Evolutionary conservation across 2,888 invertebrate species (phyloP), one percentile per base, ranked within the genome.

Genomic region (Caenorhabditis sp.): DNA sequence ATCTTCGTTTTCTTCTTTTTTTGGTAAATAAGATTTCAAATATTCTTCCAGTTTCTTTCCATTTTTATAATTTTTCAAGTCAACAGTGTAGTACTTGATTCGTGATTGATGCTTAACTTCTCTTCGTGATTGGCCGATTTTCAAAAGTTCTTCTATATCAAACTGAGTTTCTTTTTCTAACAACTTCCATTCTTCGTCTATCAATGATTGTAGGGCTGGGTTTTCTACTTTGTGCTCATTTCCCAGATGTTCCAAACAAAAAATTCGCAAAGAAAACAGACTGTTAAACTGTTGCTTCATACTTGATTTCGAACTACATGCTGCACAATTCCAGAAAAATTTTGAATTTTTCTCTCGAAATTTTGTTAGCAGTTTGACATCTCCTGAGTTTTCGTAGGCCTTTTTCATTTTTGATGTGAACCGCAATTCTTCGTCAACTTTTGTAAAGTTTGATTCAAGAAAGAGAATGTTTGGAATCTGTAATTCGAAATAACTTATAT

Each of bases 1-100:
- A 12, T n/a, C 50, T 10, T 36, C 36, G 8, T 19, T 26, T 19
- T 53, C 17, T n/a, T 19, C 59, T n/a, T 24, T 31, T 19, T 55
- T 55, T 24, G 19, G 8, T n/a, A 3, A 51, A 51, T n/a, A 17
- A 14, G 12, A 58, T 24, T 57, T 49, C 24, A 66, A 10, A 0
- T 53, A 19, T 3, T 23, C n/a, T 37, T 51, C 3, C 19, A 69
- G 58, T 1, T 65, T 23, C 12, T 51, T n/a, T 3, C 70, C 66
- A n/a, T 66, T 70, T 5, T 62, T 36, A 49, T 66, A 1, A 6
- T 0, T 43, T 19, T 53, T 14, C 43, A 62, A 51, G 14, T 66
- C 50, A 0, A 66, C 0, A 1, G 66, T 66, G 27, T 70, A 71
- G 23, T 63, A 71, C 10, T 59, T 64, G 0, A 6, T 0, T 8